Evolutionary conservation across 2,888 invertebrate species (phyloP).

Genomic region (Pediacus dermestoides): DNA sequence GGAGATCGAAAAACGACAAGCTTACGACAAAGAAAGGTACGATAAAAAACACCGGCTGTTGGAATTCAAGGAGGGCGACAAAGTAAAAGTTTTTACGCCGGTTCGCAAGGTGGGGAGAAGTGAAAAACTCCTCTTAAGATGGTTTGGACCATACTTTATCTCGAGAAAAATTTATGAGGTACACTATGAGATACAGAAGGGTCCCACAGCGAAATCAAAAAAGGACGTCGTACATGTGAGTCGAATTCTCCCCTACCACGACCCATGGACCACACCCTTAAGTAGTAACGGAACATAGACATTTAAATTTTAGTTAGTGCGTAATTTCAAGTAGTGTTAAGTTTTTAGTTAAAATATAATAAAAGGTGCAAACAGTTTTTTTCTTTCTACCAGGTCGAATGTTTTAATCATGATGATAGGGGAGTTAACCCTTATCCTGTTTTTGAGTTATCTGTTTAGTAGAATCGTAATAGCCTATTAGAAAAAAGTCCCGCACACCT

Average conservation of each 20-base stretch:
- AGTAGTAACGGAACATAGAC: too few relatives aligned
- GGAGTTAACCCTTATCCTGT: too few relatives aligned
- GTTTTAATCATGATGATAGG: too few relatives aligned
- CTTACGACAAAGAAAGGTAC: slow-evolving; percentile 26
- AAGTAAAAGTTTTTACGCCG: slow-evolving; percentile 29
- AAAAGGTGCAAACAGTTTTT: too few relatives aligned
- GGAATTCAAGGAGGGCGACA: slow-evolving; percentile 21
- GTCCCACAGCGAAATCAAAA: too few relatives aligned
- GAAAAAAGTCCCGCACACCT: too few relatives aligned
- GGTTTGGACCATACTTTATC: slow-evolving; percentile 28
- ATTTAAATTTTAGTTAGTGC: too few relatives aligned
- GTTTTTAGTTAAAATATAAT: too few relatives aligned
- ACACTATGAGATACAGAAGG: slow-evolving; percentile 21
- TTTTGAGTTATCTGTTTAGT: too few relatives aligned
- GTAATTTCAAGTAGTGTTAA: too few relatives aligned
- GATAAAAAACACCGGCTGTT: slow-evolving; percentile 25
- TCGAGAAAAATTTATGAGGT: slow-evolving; percentile 20
- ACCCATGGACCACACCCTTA: slow-evolving; percentile 18
- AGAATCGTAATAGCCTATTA: too few relatives aligned
- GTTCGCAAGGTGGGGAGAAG: slow-evolving; percentile 25
- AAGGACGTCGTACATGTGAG: slow-evolving; percentile 22
- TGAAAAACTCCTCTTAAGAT: slow-evolving; percentile 26
- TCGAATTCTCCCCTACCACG: slow-evolving; percentile 21
- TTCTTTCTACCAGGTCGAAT: too few relatives aligned
- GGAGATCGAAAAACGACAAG: slow-evolving; percentile 20